phyloP scores from a whole-genome alignment of 2,888 invertebrate genomes.

The Hyles lineata region DNA sequence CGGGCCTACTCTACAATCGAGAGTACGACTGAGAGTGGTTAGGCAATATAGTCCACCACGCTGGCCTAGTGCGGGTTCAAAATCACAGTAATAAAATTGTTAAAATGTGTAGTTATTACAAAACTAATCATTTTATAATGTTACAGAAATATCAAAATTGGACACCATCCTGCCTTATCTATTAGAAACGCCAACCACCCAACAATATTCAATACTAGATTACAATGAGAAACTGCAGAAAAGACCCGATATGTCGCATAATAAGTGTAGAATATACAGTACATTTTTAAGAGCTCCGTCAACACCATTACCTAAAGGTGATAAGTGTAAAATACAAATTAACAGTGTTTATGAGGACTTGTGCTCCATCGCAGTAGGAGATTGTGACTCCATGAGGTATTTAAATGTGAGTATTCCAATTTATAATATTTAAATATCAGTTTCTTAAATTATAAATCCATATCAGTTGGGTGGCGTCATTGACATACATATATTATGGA shows the following conservation, averaged over 20 bases:
- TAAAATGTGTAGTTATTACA: background rate
- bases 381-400: conserved; percentile 47
- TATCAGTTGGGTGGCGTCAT: no score
- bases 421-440: background rate
- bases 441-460: background rate
- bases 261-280: conserved; percentile 65
- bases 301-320: conserved; percentile 42
- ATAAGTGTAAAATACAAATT: conserved; percentile 44
- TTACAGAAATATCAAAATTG: conserved; percentile 60
- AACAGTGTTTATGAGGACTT: conserved; percentile 60
- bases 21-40: no score
- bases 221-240: conserved; percentile 69
- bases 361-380: conserved; percentile 52
- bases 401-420: conserved; percentile 57
- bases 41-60: no score
- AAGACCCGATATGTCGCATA: conserved; percentile 53
- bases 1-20: no score
- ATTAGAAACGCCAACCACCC: conserved; percentile 53
- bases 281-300: conserved; percentile 64
- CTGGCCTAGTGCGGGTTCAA: no score
- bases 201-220: conserved; percentile 61
- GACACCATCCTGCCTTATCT: conserved; percentile 57
- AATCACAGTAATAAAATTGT: no score
- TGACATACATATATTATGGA: no score
- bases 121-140: background rate